Conservation (phyloP, 2,113 vertebrate genomes). For the Gallinago undulata region DNA sequence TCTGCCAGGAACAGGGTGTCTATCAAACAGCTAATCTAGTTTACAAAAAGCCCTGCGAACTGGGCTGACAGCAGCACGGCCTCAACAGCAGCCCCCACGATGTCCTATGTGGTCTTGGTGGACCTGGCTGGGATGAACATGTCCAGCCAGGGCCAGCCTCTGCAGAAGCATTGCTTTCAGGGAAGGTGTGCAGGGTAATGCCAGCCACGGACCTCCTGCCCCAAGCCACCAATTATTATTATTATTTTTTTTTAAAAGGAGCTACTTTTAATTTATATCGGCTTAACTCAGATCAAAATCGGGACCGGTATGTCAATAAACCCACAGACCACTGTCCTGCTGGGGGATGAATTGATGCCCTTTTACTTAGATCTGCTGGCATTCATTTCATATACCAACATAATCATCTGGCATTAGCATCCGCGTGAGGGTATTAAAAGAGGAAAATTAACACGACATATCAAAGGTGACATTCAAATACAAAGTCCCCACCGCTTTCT, state of each 20-base stretch:
- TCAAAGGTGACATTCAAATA: constrained; percentile 14
- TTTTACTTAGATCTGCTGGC: not conserved
- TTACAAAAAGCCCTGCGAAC: not conserved
- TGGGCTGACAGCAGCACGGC: not conserved
- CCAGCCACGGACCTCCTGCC: not conserved
- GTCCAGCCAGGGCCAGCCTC: not conserved
- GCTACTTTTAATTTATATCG: not conserved
- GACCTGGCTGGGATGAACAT: not conserved
- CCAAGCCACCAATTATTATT: not conserved
- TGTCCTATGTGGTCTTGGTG: not conserved
- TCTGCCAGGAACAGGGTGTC: not conserved
- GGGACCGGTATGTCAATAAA: not conserved
- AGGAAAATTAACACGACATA: not conserved
- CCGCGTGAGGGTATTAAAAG: constrained; percentile 17
- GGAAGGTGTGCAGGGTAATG: not conserved
- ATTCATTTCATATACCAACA: not conserved
- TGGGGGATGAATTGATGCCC: not conserved
- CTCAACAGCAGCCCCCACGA: not conserved
- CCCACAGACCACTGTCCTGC: not conserved
- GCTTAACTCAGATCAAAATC: not conserved
- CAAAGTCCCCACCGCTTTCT: not conserved
- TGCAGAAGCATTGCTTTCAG: not conserved
- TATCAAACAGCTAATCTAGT: not conserved
- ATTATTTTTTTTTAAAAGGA: not conserved
- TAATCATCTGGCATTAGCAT: constrained; percentile 9